Percentiles rank a stretch among this genome's conserved stretches.
Conservation (phyloP, 2,888 invertebrate genomes). For the Gibbula magus region DNA sequence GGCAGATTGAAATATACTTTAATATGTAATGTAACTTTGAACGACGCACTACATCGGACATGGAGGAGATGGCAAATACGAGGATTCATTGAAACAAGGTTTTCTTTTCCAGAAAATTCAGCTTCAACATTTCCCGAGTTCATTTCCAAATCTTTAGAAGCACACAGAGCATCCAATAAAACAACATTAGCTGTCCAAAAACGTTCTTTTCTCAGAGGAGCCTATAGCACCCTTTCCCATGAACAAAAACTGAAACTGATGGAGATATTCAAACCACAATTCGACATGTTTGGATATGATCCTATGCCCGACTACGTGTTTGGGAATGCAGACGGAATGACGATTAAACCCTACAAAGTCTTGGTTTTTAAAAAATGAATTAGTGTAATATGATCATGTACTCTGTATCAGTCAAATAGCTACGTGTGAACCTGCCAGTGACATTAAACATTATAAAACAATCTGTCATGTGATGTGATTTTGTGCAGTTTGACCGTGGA, state of each 20-base stretch:
- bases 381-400: no score
- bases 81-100: background rate
- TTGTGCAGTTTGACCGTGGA: no score
- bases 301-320: background rate
- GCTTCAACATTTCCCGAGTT: background rate
- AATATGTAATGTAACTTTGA: background rate
- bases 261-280: background rate
- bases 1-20: background rate
- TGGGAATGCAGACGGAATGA: no score
- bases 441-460: no score
- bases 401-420: no score
- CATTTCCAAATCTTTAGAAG: background rate
- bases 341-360: no score
- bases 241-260: background rate
- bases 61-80: slow-evolving; percentile 9
- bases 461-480: no score
- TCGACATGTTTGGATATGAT: slow-evolving; percentile 2
- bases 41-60: background rate
- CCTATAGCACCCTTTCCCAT: background rate
- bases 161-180: background rate
- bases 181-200: background rate
- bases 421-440: no score
- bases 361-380: no score
- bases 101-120: background rate
- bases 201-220: background rate